Evolutionary conservation across 2,113 vertebrate species (phyloP).

Genomic region (Uropsilus gracilis): DNA sequence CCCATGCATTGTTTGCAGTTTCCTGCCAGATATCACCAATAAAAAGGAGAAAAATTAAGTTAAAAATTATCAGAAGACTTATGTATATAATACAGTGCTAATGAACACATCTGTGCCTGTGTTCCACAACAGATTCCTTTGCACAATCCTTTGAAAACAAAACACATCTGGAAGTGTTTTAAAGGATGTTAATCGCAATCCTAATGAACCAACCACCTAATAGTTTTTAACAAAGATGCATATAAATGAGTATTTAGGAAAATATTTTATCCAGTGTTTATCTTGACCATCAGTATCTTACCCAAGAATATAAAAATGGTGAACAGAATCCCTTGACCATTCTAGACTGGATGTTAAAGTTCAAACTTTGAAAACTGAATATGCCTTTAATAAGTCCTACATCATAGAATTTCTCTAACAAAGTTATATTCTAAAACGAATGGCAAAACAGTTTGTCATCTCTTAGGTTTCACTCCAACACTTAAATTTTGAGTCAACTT

Average conservation of each 20-base stretch:
- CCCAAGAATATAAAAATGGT: neutral
- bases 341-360: neutral
- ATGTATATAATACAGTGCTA: neutral
- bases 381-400: neutral
- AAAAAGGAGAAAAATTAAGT: neutral
- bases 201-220: neutral
- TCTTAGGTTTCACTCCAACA: neutral
- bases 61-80: neutral
- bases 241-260: neutral
- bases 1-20: neutral
- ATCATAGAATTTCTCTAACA: neutral
- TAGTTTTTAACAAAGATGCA: neutral
- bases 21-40: neutral
- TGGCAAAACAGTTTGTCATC: neutral
- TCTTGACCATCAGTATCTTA: neutral
- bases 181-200: neutral
- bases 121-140: neutral
- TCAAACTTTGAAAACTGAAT: neutral
- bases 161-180: neutral
- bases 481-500: conserved; percentile 3
- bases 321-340: neutral
- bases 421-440: neutral
- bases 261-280: neutral
- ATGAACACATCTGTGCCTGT: neutral
- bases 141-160: neutral